phyloP scores from a whole-genome alignment of 1,140 invertebrate genomes.

The Marisa cornuarietis region DNA sequence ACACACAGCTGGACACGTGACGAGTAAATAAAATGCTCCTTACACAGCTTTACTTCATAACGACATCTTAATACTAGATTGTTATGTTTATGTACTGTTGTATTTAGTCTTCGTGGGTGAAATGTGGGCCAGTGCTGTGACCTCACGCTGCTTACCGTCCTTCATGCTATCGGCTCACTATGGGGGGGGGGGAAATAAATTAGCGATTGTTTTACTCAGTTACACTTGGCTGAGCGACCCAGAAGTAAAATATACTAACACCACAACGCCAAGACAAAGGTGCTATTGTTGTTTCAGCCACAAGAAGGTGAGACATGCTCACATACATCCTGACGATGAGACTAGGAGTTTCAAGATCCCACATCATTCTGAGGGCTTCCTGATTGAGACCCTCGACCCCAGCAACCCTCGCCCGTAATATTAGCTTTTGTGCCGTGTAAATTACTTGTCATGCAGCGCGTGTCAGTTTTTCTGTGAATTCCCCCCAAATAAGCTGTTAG shows the following conservation, averaged over 20 bases:
- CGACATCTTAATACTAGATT: not conserved
- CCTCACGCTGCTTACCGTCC: not conserved
- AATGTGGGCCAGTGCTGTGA: not conserved
- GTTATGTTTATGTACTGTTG: not conserved
- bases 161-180: not conserved
- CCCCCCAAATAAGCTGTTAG: no score
- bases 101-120: not conserved
- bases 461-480: no score
- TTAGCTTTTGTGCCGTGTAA: not conserved
- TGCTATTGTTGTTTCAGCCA: not conserved
- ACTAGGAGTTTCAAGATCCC: not conserved
- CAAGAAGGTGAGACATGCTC: not conserved
- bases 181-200: no score
- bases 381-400: not conserved
- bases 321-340: not conserved
- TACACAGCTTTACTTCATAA: no score
- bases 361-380: not conserved
- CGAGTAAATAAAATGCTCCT: no score
- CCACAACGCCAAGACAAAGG: not conserved
- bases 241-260: not conserved
- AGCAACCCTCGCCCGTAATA: not conserved
- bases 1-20: no score
- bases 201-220: not conserved
- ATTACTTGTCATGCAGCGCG: no score
- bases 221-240: no score